These are phyloP conservation scores for Calypte anna DNA, from an alignment of 2,113 vertebrate species.

Conservation along the genomic window DNA sequence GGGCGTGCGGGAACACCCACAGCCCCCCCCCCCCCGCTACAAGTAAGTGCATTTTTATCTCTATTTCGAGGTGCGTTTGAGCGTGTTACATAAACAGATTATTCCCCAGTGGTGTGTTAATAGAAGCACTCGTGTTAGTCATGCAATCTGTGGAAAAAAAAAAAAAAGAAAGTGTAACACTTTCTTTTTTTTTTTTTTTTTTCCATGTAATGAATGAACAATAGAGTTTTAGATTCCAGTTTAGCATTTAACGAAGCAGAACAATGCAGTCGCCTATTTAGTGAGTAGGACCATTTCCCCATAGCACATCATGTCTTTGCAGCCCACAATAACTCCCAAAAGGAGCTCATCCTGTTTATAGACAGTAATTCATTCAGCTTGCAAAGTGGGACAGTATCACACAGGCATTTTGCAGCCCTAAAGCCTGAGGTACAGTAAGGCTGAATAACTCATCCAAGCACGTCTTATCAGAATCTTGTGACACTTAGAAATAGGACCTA, in stretches of 20 bases:
- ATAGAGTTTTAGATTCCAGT: neutral
- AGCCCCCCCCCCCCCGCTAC: neutral
- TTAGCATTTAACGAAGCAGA: neutral
- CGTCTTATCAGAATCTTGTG: neutral
- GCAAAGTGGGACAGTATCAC: neutral
- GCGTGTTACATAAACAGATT: neutral
- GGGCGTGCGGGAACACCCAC: rapidly evolving
- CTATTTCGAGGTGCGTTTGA: neutral
- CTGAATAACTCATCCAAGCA: neutral
- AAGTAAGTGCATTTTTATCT: neutral
- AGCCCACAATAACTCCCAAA: neutral
- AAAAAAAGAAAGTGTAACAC: neutral
- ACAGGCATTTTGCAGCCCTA: neutral
- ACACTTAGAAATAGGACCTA: neutral
- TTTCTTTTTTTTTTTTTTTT: neutral
- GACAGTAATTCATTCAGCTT: neutral
- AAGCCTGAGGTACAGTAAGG: neutral
- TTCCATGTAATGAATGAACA: neutral
- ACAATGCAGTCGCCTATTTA: neutral
- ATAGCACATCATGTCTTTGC: neutral
- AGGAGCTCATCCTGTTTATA: neutral
- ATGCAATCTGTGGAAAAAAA: neutral
- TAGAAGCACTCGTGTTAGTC: neutral
- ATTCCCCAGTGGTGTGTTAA: neutral
- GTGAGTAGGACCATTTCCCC: neutral